These are phyloP conservation scores for Leptinotarsa texana DNA, from an alignment of 1,140 invertebrate genomes.

Conservation along the genomic window DNA sequence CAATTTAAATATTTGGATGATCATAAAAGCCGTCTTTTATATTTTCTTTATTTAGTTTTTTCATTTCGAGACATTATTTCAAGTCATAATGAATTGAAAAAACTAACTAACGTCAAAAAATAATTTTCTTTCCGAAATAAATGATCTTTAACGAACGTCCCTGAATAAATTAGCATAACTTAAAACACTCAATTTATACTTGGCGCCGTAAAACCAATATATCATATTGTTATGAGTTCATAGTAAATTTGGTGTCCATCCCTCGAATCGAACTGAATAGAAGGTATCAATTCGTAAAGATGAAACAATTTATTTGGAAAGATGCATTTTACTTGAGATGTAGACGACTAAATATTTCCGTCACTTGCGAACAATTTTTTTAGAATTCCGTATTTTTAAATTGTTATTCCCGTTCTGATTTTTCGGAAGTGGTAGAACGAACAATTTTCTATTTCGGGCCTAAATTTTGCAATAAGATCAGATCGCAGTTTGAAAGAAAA, in stretches of 20 bases:
- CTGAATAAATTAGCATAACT: slow-evolving; percentile 35
- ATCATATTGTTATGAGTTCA: slow-evolving; percentile 28
- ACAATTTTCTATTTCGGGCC: too few species aligned
- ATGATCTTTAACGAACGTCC: slow-evolving; percentile 27
- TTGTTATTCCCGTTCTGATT: too few species aligned
- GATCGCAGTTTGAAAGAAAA: too few species aligned
- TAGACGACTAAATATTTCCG: too few species aligned
- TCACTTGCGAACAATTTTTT: too few species aligned
- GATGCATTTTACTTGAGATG: neutral
- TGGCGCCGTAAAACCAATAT: slow-evolving; percentile 32
- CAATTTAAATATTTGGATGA: slow-evolving; percentile 16
- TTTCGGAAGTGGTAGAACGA: too few species aligned
- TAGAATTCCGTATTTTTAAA: too few species aligned
- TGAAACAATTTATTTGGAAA: neutral
- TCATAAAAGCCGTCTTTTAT: neutral
- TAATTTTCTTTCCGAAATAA: slow-evolving; percentile 31
- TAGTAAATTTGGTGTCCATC: neutral
- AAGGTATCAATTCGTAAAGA: neutral
- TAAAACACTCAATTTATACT: slow-evolving; percentile 11
- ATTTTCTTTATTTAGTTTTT: slow-evolving; percentile 16
- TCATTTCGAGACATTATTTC: slow-evolving; percentile 9
- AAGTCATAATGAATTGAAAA: slow-evolving; percentile 27
- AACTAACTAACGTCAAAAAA: slow-evolving; percentile 30
- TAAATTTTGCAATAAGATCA: too few species aligned
- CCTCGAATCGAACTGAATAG: neutral